Percentiles rank a stretch among this genome's conserved stretches.
phyloP scores from a whole-genome alignment of 2,888 invertebrate genomes.

The Catocala sponsa region DNA sequence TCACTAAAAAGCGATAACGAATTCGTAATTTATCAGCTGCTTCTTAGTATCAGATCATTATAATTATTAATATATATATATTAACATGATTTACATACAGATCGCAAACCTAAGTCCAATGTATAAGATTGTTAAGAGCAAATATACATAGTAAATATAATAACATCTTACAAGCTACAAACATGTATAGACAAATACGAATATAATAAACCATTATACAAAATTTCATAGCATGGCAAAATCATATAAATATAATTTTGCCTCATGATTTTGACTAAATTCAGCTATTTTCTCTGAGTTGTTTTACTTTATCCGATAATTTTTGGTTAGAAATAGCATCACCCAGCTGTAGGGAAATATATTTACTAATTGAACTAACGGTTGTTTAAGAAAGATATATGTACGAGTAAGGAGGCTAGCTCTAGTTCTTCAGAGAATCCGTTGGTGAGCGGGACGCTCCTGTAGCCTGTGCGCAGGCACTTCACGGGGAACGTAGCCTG shows the following conservation, averaged over 20 bases:
- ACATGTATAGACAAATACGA: constrained; percentile 3
- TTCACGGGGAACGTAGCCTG: constrained; percentile 97
- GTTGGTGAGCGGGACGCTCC: constrained; percentile 97
- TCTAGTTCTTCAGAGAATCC: constrained; percentile 97
- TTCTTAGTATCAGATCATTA: not conserved
- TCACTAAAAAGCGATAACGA: constrained; percentile 12
- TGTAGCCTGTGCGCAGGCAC: constrained; percentile 94
- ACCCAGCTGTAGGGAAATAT: constrained; percentile 21
- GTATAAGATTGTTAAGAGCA: constrained; percentile 3
- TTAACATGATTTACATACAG: constrained; percentile 2
- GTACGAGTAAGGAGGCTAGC: constrained; percentile 95
- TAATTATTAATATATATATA: not conserved
- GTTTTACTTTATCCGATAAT: constrained; percentile 17
- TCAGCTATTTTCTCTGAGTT: not conserved
- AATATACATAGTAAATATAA: constrained; percentile 12
- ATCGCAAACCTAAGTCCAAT: not conserved
- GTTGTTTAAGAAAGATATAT: constrained; percentile 70
- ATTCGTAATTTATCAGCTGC: not conserved
- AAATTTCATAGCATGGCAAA: constrained; percentile 2
- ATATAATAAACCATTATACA: not conserved
- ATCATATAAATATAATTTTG: not conserved
- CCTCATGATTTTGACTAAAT: constrained; percentile 11
- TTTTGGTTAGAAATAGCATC: constrained; percentile 42
- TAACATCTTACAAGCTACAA: constrained; percentile 6
- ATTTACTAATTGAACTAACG: constrained; percentile 32